A percentile compares a stretch with the other conserved stretches of the same genome.
phyloP scores from a whole-genome alignment of 1,140 invertebrate genomes.

The Mycetomoellerius zeteki region DNA sequence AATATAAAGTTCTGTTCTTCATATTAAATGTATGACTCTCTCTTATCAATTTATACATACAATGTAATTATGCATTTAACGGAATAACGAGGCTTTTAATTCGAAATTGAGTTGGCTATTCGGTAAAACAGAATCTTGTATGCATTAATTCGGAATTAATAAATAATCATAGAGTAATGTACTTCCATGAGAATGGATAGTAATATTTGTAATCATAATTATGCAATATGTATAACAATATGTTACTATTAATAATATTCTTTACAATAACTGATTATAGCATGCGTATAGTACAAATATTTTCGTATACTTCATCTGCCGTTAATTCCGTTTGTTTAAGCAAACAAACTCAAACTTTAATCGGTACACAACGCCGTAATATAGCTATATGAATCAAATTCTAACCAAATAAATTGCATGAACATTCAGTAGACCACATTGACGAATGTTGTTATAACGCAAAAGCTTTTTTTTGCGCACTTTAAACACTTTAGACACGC shows the following conservation, averaged over 20 bases:
- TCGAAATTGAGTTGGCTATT: conserved; percentile 1
- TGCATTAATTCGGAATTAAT: conserved; percentile 42
- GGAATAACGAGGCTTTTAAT: conserved; percentile 24
- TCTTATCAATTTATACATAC: conserved; percentile 10
- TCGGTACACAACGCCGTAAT: conserved; percentile 1
- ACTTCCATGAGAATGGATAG: conserved; percentile 12
- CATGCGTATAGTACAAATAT: conserved; percentile 22
- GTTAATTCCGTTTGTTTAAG: background rate
- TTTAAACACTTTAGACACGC: conserved; percentile 6
- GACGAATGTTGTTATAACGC: background rate
- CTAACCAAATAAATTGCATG: conserved; percentile 9
- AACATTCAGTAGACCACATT: background rate
- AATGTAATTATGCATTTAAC: conserved; percentile 21
- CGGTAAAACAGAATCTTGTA: background rate
- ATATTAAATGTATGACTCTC: background rate
- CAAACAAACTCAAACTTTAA: conserved; percentile 31
- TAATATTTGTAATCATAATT: conserved; percentile 42
- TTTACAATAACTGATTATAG: conserved; percentile 20
- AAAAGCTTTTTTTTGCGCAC: background rate
- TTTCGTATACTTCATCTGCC: conserved; percentile 15
- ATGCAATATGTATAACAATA: conserved; percentile 2
- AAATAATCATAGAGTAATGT: conserved; percentile 40
- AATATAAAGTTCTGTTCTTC: background rate
- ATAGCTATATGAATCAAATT: background rate
- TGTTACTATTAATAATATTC: conserved; percentile 43